These are phyloP conservation scores for Styela clava DNA, from an alignment of 23 tunicate genomes.

Conservation along the genomic window DNA sequence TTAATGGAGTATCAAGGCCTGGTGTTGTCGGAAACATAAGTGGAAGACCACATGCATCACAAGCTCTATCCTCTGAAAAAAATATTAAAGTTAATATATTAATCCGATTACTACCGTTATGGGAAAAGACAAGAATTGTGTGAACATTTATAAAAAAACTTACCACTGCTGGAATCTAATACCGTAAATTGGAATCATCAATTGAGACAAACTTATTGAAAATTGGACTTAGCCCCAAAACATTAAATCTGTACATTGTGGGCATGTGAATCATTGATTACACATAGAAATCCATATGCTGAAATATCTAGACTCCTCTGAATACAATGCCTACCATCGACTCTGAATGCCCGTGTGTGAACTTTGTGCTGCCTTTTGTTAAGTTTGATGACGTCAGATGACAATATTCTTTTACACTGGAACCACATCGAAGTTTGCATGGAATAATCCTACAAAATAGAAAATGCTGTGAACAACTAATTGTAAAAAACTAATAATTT, in stretches of 20 bases:
- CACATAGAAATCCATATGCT: too few relatives aligned
- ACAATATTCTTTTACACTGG: slow-evolving; percentile 64
- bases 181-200: too few relatives aligned
- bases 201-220: too few relatives aligned
- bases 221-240: too few relatives aligned
- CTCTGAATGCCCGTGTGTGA: slow-evolving; percentile 35
- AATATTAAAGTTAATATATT: background rate
- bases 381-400: slow-evolving; percentile 65
- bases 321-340: slow-evolving; percentile 76
- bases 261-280: too few relatives aligned
- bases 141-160: too few relatives aligned
- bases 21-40: slow-evolving; percentile 13
- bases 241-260: too few relatives aligned
- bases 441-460: slow-evolving; percentile 69
- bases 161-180: too few relatives aligned
- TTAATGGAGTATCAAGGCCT: slow-evolving; percentile 34
- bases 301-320: too few relatives aligned
- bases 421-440: slow-evolving; percentile 91
- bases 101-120: background rate
- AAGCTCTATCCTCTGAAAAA: background rate
- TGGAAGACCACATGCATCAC: slow-evolving; percentile 28
- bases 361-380: slow-evolving; percentile 54
- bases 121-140: background rate
- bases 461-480: background rate
- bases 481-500: background rate